Base-by-base conservation (phyloP, 2,113 vertebrate genomes). In the Macquaria ambigua region DNA sequence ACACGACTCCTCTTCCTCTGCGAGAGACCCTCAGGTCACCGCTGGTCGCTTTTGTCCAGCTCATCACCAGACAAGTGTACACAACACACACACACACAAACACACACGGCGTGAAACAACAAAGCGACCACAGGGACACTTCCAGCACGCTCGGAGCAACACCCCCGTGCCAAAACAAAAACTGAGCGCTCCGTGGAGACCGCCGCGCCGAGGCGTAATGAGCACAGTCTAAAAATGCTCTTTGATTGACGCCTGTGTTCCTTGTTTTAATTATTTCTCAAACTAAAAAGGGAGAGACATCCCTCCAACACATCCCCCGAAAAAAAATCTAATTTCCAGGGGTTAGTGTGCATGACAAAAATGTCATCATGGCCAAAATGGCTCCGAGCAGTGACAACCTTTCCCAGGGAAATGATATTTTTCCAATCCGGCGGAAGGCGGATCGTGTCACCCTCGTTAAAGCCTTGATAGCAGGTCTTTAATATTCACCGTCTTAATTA, bases 401-500 rank as follows among this genome's bases (percentile, higher is more conserved):
- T 96, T 94, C 96, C 94, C 91, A 87, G 96, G 93, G 96, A 97
- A 91, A 97, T 93, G 90, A 97, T 95, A 96, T 93, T 93, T 94
- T 96, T 95, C 92, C 93, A 95, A 96, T 96, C 95, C 93, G 94
- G 95, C 91, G 93, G 77, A 96, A 97, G 96, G 96, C 97, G 96
- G 97, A 96, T 96, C 96, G 94, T 95, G 95, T 97, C 96, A 95
- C 97, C 97, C 97, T 96, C 97, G 94, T 96, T 96, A 97, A 95
- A 97, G 91, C 89, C 97, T 95, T 95, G 97, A 97, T 97, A 96
- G 96, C 95, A 90, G 95, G 96, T 98, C 97, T 97, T 99, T 99
- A 98, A 98, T 98, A 99, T 98, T 98, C 98, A 97, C 97, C 96
- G 97, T 97, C 97, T 97, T 98, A 99, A 99, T 99, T 99, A 99